Conservation (phyloP, 2,888 invertebrate genomes). For the Charanyca ferruginea region DNA sequence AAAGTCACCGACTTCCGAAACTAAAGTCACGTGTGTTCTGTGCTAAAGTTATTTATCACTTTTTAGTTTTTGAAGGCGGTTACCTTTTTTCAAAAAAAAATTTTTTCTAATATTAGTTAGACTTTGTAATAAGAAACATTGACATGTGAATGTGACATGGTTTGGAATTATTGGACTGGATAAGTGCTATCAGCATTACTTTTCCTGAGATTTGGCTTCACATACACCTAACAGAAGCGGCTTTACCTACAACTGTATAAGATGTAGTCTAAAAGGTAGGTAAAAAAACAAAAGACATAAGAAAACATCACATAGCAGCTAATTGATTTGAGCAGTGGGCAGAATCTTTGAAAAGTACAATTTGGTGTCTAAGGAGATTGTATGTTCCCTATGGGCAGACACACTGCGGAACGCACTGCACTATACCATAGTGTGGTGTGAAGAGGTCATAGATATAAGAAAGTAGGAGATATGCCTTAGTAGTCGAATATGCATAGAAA, state of each 20-base stretch:
- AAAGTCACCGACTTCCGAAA: too few relatives aligned
- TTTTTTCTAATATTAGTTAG: neutral
- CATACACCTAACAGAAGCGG: neutral
- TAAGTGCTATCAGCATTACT: neutral
- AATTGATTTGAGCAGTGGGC: constrained; percentile 38
- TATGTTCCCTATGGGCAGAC: too few relatives aligned
- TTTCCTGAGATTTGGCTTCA: neutral
- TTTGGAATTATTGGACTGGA: neutral
- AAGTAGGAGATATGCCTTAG: too few relatives aligned
- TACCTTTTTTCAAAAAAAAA: too few relatives aligned
- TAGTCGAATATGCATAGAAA: too few relatives aligned
- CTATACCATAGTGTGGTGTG: too few relatives aligned
- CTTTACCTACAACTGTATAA: neutral
- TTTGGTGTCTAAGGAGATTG: constrained; percentile 4
- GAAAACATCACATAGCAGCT: neutral
- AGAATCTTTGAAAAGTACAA: constrained; percentile 25
- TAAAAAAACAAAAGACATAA: neutral
- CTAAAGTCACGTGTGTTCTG: too few relatives aligned
- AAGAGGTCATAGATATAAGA: too few relatives aligned
- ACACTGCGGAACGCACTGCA: too few relatives aligned
- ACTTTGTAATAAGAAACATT: neutral
- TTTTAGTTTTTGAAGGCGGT: too few relatives aligned
- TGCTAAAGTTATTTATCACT: too few relatives aligned
- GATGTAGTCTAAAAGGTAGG: neutral
- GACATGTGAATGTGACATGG: neutral